Percentiles rank a stretch among this genome's conserved stretches.
These are phyloP conservation scores for Temnothorax curvispinosus DNA, from an alignment of 1,140 invertebrate species.

Conservation along the genomic window DNA sequence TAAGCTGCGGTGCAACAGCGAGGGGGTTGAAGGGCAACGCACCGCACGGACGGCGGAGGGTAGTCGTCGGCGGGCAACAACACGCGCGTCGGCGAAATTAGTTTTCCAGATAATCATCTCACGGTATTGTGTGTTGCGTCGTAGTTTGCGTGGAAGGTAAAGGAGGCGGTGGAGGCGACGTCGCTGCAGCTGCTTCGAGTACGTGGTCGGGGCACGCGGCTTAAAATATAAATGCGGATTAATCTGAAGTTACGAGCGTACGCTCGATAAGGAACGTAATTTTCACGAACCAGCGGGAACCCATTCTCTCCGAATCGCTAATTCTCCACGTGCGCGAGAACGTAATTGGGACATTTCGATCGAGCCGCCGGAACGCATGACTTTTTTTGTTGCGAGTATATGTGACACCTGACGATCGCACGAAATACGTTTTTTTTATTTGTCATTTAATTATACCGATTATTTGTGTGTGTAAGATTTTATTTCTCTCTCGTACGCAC, in stretches of 20 bases:
- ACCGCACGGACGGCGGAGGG: constrained; percentile 17
- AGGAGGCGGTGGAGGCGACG: constrained; percentile 35
- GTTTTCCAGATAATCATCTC: constrained; percentile 86
- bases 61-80: constrained; percentile 67
- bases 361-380: constrained; percentile 1
- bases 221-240: constrained; percentile 83
- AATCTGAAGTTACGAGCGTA: constrained; percentile 79
- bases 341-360: constrained; percentile 45
- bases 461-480: not conserved
- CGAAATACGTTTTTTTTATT: not conserved
- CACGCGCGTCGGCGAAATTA: constrained; percentile 84
- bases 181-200: constrained; percentile 64
- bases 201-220: constrained; percentile 60
- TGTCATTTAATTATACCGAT: constrained; percentile 4
- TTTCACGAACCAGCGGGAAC: constrained; percentile 77
- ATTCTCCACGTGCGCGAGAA: constrained; percentile 40
- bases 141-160: constrained; percentile 68
- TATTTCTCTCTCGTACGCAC: not conserved
- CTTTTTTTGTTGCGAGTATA: not conserved
- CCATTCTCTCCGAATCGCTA: constrained; percentile 51
- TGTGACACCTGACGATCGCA: not conserved
- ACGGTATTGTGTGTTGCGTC: constrained; percentile 83
- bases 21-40: constrained; percentile 47
- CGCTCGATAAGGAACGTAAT: constrained; percentile 83
- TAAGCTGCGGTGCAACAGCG: constrained; percentile 59